Conservation (phyloP, 2,888 invertebrate species). For the Barypeithes pellucidus region DNA sequence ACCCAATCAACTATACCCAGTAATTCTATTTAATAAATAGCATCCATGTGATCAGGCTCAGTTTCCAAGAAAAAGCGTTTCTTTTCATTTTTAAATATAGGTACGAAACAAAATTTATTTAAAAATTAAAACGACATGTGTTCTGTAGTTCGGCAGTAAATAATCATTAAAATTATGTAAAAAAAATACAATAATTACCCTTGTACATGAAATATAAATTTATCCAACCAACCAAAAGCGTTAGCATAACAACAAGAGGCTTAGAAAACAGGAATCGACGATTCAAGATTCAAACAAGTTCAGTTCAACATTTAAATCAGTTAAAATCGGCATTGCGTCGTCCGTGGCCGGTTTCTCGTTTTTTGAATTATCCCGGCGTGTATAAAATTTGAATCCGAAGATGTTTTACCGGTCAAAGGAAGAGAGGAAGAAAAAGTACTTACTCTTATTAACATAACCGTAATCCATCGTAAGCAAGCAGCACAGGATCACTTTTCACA, state of each 20-base stretch:
- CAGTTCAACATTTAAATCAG: constrained; percentile 39
- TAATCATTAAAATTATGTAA: too few species aligned
- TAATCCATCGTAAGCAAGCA: constrained; percentile 53
- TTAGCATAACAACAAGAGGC: too few species aligned
- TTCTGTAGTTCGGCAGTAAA: too few species aligned
- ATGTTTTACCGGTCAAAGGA: constrained; percentile 27
- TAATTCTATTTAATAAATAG: too few species aligned
- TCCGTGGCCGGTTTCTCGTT: constrained; percentile 48
- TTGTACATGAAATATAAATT: too few species aligned
- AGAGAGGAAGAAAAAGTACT: constrained; percentile 47
- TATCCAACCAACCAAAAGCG: too few species aligned
- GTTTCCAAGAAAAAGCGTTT: too few species aligned
- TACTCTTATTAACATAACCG: constrained; percentile 56
- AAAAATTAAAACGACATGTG: too few species aligned
- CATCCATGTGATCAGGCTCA: too few species aligned
- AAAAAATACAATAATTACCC: too few species aligned
- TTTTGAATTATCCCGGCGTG: constrained; percentile 25
- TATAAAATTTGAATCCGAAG: constrained; percentile 43
- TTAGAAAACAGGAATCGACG: constrained; percentile 42
- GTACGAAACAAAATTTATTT: not conserved
- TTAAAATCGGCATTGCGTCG: constrained; percentile 34
- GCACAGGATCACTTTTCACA: constrained; percentile 53
- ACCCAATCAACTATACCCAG: too few species aligned
- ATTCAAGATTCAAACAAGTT: constrained; percentile 41
- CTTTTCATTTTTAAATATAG: too few species aligned